Evolutionary conservation across 2,797 vertebrate genomes (phyloP), one percentile per base, ranked within the genome.

Genomic region (Pipistrellus pygmaeus): DNA sequence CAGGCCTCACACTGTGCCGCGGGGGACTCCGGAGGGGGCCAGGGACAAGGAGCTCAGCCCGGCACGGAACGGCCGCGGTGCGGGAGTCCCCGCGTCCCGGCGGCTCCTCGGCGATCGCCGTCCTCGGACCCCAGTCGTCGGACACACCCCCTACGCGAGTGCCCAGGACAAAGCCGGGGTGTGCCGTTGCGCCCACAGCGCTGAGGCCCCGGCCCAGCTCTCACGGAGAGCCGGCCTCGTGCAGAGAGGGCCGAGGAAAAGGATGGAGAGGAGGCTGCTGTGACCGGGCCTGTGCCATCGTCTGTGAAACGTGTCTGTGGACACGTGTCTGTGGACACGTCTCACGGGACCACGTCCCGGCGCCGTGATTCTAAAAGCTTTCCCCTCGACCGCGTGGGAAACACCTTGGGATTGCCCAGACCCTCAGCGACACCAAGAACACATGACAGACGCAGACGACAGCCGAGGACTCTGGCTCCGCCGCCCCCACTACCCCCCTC

Each of bases 1-100:
- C 23, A 7, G 4, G 8, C 0, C 3, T 75, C 41, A 35, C 35
- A 35, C 35, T 35, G 35, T 35, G 35, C 35, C 35, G 2, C 35
- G 35, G 35, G 35, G 35, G 35, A 57, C 8, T 6, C 4, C 0
- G 21, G 7, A 21, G 48, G 35, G 35, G 46, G 23, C 4, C 1
- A 20, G 66, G 44, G 44, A 7, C 25, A 1, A 3, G 9, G 32
- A 48, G 57, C n/a, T 9, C n/a, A 30, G 27, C 55, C 23, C 46
- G 4, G 8, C 8, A 15, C n/a, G 25, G n/a, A 1, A 13, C 32
- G 30, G 46, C 10, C 51, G 2, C 0, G 6, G 18, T 8, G 30
- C 41, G 0, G 44, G 57, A 12, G 18, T 7, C 35, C 25, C 4
- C 0, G 0, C 6, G 60, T 35, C 14, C 12, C 6, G 21, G 30